Conservation (phyloP, 2,797 vertebrate genomes). For the Enteromius trimaculatus region DNA sequence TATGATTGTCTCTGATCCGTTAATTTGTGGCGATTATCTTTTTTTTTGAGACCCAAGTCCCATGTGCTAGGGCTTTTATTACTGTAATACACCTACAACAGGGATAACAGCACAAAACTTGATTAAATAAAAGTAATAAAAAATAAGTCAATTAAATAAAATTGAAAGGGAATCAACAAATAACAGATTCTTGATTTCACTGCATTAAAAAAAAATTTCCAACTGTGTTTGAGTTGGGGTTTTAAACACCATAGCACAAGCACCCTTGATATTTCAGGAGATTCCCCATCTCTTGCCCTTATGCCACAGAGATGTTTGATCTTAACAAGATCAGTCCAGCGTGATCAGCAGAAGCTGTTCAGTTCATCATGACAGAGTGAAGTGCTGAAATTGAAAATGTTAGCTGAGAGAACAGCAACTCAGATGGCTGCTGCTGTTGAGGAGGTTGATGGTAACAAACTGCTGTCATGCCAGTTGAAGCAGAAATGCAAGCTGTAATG, state of each 20-base stretch:
- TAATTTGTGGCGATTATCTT: no score
- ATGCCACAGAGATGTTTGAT: constrained; percentile 19
- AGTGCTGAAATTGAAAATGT: constrained; percentile 35
- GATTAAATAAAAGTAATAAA: no score
- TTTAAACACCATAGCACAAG: neutral
- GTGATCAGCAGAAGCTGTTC: constrained; percentile 14
- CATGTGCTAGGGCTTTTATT: no score
- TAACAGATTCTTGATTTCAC: no score
- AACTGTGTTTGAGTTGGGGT: no score
- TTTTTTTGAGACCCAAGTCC: no score
- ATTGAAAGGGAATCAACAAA: no score
- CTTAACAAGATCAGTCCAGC: constrained; percentile 34
- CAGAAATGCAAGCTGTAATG: constrained; percentile 24
- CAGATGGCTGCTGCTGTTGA: neutral
- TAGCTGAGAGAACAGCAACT: constrained; percentile 2
- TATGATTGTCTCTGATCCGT: no score
- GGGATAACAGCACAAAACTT: no score
- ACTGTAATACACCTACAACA: no score
- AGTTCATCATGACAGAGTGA: constrained; percentile 38
- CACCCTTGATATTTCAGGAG: neutral
- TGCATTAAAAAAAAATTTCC: no score
- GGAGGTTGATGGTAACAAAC: constrained; percentile 37
- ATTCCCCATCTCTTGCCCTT: neutral
- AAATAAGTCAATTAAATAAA: no score
- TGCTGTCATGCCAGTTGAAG: constrained; percentile 36